Evolutionary conservation across 2,113 vertebrate species (phyloP).

Genomic region (Saguinus midas): DNA sequence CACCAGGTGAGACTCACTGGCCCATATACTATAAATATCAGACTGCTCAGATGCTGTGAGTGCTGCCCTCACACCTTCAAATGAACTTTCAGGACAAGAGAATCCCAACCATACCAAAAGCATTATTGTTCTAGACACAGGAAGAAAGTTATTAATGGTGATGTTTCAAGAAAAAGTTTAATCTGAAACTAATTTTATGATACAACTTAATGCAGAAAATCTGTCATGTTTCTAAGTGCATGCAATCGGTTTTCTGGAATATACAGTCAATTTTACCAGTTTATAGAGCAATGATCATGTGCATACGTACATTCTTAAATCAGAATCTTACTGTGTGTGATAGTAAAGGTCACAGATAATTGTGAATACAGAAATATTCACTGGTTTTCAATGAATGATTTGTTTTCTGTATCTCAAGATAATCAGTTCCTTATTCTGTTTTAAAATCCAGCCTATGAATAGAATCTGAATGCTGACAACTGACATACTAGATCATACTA

Average conservation of each 20-base stretch:
- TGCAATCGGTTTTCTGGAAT: not conserved
- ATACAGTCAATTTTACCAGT: not conserved
- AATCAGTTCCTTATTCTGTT: not conserved
- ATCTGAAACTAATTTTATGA: slow-evolving; percentile 7
- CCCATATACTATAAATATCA: not conserved
- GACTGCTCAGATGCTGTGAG: not conserved
- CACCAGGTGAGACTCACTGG: not conserved
- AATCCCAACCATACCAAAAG: not conserved
- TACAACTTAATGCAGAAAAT: not conserved
- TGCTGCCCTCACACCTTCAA: not conserved
- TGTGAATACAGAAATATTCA: slow-evolving; percentile 38
- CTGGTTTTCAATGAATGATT: not conserved
- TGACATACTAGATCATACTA: not conserved
- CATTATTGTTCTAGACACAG: not conserved
- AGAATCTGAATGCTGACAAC: not conserved
- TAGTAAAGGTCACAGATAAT: not conserved
- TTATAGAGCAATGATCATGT: not conserved
- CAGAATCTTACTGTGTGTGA: not conserved
- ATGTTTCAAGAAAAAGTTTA: slow-evolving; percentile 43
- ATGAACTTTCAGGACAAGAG: not conserved
- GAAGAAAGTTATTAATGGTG: not conserved
- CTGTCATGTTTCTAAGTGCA: not conserved
- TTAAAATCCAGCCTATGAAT: not conserved
- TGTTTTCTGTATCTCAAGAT: slow-evolving; percentile 12
- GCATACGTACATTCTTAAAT: not conserved